Percentiles rank a stretch among this genome's conserved stretches.
phyloP scores from a whole-genome alignment of 2,888 invertebrate species.

The Dione vanillae region DNA sequence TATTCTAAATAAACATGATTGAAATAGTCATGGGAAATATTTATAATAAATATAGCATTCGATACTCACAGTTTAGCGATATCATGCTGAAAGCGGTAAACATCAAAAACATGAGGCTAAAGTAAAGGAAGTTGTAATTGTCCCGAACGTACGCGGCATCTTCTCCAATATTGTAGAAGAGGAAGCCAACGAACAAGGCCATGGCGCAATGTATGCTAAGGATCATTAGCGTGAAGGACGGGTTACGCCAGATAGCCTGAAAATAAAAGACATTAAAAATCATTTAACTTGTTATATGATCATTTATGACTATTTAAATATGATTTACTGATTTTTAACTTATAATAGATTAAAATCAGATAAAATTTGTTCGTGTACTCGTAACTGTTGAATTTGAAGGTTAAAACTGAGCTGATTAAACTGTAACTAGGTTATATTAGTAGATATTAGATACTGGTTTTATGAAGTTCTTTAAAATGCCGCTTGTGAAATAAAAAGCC shows the following conservation, averaged over 20 bases:
- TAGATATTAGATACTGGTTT: background rate
- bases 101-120: constrained; percentile 96
- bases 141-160: constrained; percentile 92
- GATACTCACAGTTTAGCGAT: constrained; percentile 84
- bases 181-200: constrained; percentile 91
- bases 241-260: constrained; percentile 87
- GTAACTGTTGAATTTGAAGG: background rate
- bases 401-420: background rate
- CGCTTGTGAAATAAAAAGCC: too few species aligned
- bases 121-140: constrained; percentile 95
- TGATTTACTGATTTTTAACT: background rate
- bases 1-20: too few species aligned
- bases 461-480: background rate
- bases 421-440: background rate
- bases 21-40: background rate
- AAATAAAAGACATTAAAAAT: constrained; percentile 47
- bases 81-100: constrained; percentile 96
- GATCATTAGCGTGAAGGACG: constrained; percentile 90
- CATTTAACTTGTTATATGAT: constrained; percentile 13
- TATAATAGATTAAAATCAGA: background rate
- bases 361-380: background rate
- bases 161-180: constrained; percentile 94
- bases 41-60: background rate
- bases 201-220: constrained; percentile 91
- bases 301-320: constrained; percentile 4